Evolutionary conservation across 2,113 vertebrate species (phyloP).

Genomic region (Scalopus aquaticus): DNA sequence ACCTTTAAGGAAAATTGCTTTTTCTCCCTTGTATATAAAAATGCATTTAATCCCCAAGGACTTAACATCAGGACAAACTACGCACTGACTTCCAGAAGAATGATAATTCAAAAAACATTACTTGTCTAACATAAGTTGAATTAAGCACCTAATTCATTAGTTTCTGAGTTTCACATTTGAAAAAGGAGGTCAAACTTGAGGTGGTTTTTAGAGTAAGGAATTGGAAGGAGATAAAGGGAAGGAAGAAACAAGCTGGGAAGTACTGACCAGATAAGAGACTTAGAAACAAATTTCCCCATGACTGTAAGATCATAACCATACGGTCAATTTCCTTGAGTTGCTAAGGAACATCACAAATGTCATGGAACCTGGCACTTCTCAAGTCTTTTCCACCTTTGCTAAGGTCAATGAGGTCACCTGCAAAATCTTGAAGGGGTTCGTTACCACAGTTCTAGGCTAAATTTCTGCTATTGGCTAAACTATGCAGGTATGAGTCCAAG

Average conservation of each 20-base stretch:
- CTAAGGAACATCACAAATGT: not conserved
- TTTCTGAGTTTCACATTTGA: not conserved
- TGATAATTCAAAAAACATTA: not conserved
- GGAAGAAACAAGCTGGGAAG: not conserved
- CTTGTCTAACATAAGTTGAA: not conserved
- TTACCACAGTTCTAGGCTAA: not conserved
- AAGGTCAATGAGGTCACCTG: not conserved
- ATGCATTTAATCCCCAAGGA: conserved; percentile 25
- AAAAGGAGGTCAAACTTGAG: not conserved
- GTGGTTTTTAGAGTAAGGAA: not conserved
- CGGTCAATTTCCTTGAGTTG: not conserved
- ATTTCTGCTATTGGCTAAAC: not conserved
- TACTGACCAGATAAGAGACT: not conserved
- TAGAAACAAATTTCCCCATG: not conserved
- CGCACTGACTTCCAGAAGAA: not conserved
- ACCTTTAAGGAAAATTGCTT: not conserved
- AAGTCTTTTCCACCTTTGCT: not conserved
- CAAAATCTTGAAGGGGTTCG: not conserved
- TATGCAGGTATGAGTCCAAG: not conserved
- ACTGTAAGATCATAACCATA: not conserved
- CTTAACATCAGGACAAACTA: not conserved
- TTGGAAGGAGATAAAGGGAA: not conserved
- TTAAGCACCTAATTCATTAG: not conserved
- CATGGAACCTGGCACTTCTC: not conserved
- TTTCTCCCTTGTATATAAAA: not conserved